Evolutionary conservation across 2,797 vertebrate species (phyloP).

Genomic region (Erpetoichthys calabaricus): DNA sequence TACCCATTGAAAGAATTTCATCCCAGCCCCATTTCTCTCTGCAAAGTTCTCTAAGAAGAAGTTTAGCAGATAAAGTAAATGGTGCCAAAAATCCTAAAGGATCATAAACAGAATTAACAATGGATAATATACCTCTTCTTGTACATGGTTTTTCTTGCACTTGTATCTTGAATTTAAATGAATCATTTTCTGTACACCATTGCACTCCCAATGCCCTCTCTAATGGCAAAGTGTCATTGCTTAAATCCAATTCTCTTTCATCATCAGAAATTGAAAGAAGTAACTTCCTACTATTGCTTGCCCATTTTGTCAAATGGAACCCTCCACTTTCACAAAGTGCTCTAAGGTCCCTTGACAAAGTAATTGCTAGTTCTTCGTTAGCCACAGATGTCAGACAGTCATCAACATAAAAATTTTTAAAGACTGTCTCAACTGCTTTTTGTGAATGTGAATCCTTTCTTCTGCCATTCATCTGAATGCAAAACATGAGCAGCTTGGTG

Average conservation of each 20-base stretch:
- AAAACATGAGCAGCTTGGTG: slow-evolving; percentile 11
- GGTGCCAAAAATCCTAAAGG: slow-evolving; percentile 9
- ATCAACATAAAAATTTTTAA: slow-evolving; percentile 15
- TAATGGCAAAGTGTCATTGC: neutral
- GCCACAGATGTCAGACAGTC: slow-evolving; percentile 9
- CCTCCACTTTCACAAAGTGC: slow-evolving; percentile 9
- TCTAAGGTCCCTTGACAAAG: slow-evolving; percentile 9
- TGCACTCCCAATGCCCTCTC: slow-evolving; percentile 7
- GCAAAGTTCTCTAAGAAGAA: no score
- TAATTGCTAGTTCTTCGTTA: slow-evolving; percentile 3
- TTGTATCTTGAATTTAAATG: no score
- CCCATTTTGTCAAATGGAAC: slow-evolving; percentile 16
- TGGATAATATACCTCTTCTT: slow-evolving; percentile 7
- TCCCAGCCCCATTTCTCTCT: no score
- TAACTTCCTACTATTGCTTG: slow-evolving; percentile 13
- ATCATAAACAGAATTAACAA: slow-evolving; percentile 11
- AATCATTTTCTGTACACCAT: slow-evolving; percentile 14
- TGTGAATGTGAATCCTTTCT: no score
- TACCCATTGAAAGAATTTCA: no score
- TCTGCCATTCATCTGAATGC: neutral
- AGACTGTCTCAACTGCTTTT: neutral
- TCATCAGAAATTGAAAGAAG: slow-evolving; percentile 6
- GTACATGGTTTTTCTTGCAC: no score
- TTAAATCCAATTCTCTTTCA: neutral
- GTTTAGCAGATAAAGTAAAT: neutral